Evolutionary conservation across 2,113 vertebrate genomes (phyloP).

Genomic region (Eurystomus gularis): DNA sequence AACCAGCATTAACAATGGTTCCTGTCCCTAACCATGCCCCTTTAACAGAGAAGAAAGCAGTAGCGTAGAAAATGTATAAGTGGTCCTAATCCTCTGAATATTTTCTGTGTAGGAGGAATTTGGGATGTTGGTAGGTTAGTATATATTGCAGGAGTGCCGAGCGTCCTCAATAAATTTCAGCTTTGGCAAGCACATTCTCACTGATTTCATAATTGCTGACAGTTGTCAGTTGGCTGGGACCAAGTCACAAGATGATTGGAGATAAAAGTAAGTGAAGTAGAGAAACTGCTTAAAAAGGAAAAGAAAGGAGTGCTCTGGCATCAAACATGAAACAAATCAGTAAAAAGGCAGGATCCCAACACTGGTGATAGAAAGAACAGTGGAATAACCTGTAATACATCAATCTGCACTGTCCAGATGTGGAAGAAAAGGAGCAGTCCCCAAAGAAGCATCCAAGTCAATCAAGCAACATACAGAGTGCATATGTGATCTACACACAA

Average conservation of each 20-base stretch:
- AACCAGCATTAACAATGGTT: background rate
- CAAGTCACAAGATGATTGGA: background rate
- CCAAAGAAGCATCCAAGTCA: background rate
- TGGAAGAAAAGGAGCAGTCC: background rate
- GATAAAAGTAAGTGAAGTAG: background rate
- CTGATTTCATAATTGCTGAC: slow-evolving; percentile 39
- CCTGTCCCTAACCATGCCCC: background rate
- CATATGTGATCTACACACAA: background rate
- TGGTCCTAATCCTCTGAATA: background rate
- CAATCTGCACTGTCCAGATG: background rate
- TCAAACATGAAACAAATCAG: background rate
- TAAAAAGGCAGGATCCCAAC: background rate
- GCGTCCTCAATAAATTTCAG: slow-evolving; percentile 2
- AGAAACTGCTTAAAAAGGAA: slow-evolving; percentile 4
- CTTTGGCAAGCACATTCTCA: slow-evolving; percentile 28
- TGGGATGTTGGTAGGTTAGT: background rate
- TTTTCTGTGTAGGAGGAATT: background rate
- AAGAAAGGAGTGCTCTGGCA: background rate
- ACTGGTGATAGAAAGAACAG: background rate
- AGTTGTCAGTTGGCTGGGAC: slow-evolving; percentile 39
- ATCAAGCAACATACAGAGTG: background rate
- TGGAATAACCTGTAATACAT: background rate
- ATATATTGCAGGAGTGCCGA: background rate
- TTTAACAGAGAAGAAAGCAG: background rate
- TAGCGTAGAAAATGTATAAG: background rate